These are phyloP conservation scores for Acanthoscelides obtectus DNA, from an alignment of 2,888 invertebrate species.

Conservation along the genomic window DNA sequence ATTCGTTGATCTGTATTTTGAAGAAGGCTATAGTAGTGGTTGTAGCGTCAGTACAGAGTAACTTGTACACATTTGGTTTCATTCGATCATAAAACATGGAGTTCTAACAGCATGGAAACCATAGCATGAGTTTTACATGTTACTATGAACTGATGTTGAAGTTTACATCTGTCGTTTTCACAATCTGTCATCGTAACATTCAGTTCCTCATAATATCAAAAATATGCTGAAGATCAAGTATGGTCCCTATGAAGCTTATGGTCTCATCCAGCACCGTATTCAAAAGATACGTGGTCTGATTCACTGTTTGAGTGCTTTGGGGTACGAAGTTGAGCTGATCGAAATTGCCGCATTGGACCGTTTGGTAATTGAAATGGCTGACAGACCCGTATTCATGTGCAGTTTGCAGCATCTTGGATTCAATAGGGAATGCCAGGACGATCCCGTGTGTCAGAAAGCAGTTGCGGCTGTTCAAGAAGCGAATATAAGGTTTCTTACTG, in stretches of 20 bases:
- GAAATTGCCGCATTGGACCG: constrained; percentile 35
- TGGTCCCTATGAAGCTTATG: constrained; percentile 39
- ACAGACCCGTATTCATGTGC: constrained; percentile 36
- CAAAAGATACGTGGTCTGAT: constrained; percentile 35
- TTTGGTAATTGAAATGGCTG: constrained; percentile 34
- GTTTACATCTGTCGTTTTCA: no score
- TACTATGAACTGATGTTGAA: no score
- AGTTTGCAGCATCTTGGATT: constrained; percentile 38
- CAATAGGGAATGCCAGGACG: constrained; percentile 35
- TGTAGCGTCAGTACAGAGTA: no score
- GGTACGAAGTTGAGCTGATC: constrained; percentile 34
- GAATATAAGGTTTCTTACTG: not conserved
- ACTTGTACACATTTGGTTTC: no score
- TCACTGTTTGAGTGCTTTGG: constrained; percentile 25
- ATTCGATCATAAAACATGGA: no score
- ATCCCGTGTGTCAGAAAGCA: constrained; percentile 32
- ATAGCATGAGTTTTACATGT: no score
- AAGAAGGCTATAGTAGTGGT: no score
- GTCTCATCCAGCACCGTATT: constrained; percentile 36
- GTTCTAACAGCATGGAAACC: no score
- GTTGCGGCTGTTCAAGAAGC: constrained; percentile 34
- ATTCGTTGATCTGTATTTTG: no score
- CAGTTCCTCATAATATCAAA: not conserved
- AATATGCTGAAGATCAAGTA: constrained; percentile 32
- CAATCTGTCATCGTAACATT: no score